phyloP scores from a whole-genome alignment of 92 coral and sea anemone species.

The Heliopora coerulea region DNA sequence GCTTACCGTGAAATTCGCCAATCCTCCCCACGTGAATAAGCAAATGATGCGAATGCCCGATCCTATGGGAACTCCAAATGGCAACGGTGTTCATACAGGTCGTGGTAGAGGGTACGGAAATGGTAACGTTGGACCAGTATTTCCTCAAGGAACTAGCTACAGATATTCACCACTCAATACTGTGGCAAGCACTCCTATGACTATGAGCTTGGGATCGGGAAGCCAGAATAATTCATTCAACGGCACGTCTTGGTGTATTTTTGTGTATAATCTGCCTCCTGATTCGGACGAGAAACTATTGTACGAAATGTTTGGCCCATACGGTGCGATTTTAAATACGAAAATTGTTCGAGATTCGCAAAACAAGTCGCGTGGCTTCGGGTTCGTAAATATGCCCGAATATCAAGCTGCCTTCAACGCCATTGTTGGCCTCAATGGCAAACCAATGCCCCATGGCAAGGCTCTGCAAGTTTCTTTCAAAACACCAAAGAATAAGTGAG shows the following conservation, averaged over 20 bases:
- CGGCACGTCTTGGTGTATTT: slow-evolving; percentile 83
- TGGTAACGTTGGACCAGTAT: slow-evolving; percentile 92
- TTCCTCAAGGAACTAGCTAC: slow-evolving; percentile 85
- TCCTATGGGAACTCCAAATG: slow-evolving; percentile 70
- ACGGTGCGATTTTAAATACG: slow-evolving; percentile 91
- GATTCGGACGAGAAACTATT: slow-evolving; percentile 78
- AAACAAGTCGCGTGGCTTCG: slow-evolving; percentile 66
- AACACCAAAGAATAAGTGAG: slow-evolving; percentile 82
- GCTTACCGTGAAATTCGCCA: slow-evolving; percentile 96
- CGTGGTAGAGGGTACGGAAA: slow-evolving; percentile 56
- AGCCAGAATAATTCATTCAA: slow-evolving; percentile 64
- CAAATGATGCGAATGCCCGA: slow-evolving; percentile 73
- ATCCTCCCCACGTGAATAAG: slow-evolving; percentile 91
- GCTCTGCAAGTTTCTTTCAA: slow-evolving; percentile 93
- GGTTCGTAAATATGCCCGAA: slow-evolving; percentile 96
- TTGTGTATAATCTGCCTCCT: slow-evolving; percentile 92
- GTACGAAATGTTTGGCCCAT: slow-evolving; percentile 90
- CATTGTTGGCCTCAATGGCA: slow-evolving; percentile 79
- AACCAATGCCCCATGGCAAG: slow-evolving; percentile 57
- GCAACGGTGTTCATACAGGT: slow-evolving; percentile 69
- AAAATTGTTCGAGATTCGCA: slow-evolving; percentile 76
- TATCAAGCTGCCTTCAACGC: slow-evolving; percentile 95
- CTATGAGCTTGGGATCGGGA: slow-evolving; percentile 47
- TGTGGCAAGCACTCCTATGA: slow-evolving; percentile 53
- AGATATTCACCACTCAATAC: slow-evolving; percentile 89